phyloP scores from a whole-genome alignment of 2,113 vertebrate genomes.

The Engraulis encrasicolus region DNA sequence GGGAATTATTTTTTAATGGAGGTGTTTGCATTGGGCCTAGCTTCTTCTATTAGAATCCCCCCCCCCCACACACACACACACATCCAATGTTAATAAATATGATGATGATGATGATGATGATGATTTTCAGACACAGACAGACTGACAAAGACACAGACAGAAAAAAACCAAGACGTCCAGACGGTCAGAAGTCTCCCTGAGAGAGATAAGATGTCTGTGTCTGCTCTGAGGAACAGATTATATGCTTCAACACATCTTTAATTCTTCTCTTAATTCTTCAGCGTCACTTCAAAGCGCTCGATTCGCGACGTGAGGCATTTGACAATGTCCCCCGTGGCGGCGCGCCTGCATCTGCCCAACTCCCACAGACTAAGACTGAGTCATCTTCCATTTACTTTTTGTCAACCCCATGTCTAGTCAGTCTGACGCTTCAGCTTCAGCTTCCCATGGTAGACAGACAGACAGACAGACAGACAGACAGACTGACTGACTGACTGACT shows the following conservation, averaged over 20 bases:
- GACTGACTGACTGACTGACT: not conserved
- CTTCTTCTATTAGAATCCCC: too few species aligned
- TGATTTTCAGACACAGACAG: not conserved
- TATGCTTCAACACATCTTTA: not conserved
- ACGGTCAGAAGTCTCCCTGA: not conserved
- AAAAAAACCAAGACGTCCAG: too few species aligned
- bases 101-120: not conserved
- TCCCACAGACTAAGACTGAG: too few species aligned
- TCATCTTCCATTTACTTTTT: not conserved
- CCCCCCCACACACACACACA: too few species aligned
- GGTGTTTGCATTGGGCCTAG: not conserved
- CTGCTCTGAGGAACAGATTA: constrained; percentile 9
- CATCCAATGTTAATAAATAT: too few species aligned
- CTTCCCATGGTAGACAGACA: too few species aligned
- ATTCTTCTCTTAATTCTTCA: not conserved
- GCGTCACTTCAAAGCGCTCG: not conserved
- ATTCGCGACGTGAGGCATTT: not conserved
- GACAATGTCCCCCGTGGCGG: not conserved
- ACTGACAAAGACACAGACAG: not conserved
- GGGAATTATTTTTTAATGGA: constrained; percentile 27
- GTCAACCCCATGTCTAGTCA: not conserved
- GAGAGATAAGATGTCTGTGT: constrained; percentile 6
- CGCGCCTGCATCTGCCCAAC: not conserved
- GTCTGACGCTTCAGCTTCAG: not conserved
- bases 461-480: not conserved